Percentiles rank a stretch among this genome's conserved stretches.
These are phyloP conservation scores for Drosophila multiciliata DNA, from an alignment of 2,888 invertebrate genomes.

Conservation along the genomic window DNA sequence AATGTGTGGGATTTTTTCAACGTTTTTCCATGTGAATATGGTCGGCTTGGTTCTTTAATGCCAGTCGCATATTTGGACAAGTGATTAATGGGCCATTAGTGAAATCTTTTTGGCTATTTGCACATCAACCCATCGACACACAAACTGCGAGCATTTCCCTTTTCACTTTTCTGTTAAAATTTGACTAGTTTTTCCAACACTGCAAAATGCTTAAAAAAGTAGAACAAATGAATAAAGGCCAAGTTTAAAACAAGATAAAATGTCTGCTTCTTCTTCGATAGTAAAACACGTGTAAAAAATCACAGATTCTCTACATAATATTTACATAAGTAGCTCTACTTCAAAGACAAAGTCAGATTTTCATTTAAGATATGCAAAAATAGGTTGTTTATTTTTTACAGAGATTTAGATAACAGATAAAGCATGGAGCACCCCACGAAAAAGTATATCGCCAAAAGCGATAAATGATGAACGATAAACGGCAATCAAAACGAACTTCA, in stretches of 20 bases:
- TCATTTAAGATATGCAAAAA: slow-evolving; percentile 68
- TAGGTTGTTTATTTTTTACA: slow-evolving; percentile 16
- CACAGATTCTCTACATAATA: not conserved
- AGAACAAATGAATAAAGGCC: not conserved
- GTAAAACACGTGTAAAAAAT: not conserved
- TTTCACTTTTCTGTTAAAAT: not conserved
- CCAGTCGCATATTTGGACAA: slow-evolving; percentile 61
- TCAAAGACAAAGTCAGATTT: slow-evolving; percentile 53
- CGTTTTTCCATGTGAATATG: slow-evolving; percentile 50
- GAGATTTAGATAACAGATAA: slow-evolving; percentile 6
- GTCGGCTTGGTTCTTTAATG: slow-evolving; percentile 57
- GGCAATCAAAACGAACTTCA: slow-evolving; percentile 69
- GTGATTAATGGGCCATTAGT: slow-evolving; percentile 72
- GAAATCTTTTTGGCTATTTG: slow-evolving; percentile 57
- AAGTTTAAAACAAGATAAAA: not conserved
- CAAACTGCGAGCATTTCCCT: slow-evolving; percentile 21
- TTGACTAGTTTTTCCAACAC: not conserved
- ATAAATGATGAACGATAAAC: slow-evolving; percentile 54
- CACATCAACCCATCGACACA: slow-evolving; percentile 16
- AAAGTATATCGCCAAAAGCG: slow-evolving; percentile 26
- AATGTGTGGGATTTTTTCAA: slow-evolving; percentile 74
- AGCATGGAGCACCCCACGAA: not conserved
- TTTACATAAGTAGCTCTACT: slow-evolving; percentile 1
- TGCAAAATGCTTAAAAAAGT: not conserved
- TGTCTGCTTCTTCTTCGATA: not conserved